phyloP scores from a whole-genome alignment of 1,140 invertebrate genomes.

The Heterodera carotae region DNA sequence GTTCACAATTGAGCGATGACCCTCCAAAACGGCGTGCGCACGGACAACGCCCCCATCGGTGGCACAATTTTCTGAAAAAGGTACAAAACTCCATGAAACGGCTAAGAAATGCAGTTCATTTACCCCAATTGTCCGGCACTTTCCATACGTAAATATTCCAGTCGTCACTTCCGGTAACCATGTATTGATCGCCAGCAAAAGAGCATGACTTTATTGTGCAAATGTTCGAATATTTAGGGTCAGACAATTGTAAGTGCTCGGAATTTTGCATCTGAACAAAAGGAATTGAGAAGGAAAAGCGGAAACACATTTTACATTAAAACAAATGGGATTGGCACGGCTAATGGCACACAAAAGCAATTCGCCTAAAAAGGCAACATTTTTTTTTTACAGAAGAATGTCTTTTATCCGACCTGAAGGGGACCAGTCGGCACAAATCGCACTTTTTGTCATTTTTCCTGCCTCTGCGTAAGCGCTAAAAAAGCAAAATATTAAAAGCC shows the following conservation, averaged over 20 bases:
- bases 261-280: slow-evolving; percentile 40
- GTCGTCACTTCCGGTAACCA: slow-evolving; percentile 88
- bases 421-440: slow-evolving; percentile 41
- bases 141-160: slow-evolving; percentile 93
- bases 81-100: background rate
- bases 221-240: slow-evolving; percentile 88
- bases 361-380: slow-evolving; percentile 7
- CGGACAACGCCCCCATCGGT: slow-evolving; percentile 70
- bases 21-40: slow-evolving; percentile 80
- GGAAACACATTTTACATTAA: slow-evolving; percentile 40
- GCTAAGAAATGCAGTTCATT: background rate
- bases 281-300: background rate
- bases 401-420: slow-evolving; percentile 12
- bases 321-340: slow-evolving; percentile 33
- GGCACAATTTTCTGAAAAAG: slow-evolving; percentile 39
- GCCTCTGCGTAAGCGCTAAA: slow-evolving; percentile 34
- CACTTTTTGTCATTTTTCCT: slow-evolving; percentile 35
- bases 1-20: slow-evolving; percentile 91
- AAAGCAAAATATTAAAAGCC: no score
- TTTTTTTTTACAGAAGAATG: background rate
- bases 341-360: slow-evolving; percentile 42
- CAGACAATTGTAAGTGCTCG: slow-evolving; percentile 68
- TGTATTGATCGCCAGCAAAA: slow-evolving; percentile 85
- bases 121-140: slow-evolving; percentile 72
- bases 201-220: slow-evolving; percentile 95